Conservation (phyloP, 2,888 invertebrate species). For the Heteropelma amictum region DNA sequence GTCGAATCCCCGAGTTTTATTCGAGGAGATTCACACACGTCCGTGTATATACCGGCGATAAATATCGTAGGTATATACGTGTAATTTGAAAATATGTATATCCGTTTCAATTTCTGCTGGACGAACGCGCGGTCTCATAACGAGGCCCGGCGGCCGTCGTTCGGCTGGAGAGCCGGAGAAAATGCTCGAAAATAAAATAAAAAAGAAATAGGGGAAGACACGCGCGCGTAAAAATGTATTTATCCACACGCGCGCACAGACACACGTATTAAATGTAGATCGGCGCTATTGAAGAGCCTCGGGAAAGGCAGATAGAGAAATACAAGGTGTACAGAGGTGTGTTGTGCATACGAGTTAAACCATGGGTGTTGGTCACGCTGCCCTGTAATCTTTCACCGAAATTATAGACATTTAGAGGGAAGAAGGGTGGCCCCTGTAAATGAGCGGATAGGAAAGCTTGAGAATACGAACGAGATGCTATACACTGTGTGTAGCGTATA, state of each 20-base stretch:
- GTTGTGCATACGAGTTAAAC: constrained; percentile 50
- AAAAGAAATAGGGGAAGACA: constrained; percentile 37
- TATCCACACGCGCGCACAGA: neutral
- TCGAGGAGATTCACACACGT: neutral
- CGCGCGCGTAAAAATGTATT: constrained; percentile 24
- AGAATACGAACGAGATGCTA: constrained; percentile 58
- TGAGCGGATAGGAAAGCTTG: constrained; percentile 74
- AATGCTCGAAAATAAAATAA: neutral
- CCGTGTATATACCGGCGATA: no score
- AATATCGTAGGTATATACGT: no score
- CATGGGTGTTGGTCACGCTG: constrained; percentile 69
- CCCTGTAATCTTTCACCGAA: constrained; percentile 75
- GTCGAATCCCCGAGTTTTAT: constrained; percentile 17
- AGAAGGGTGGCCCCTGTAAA: constrained; percentile 62
- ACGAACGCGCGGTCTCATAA: constrained; percentile 62
- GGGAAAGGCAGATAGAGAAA: constrained; percentile 48
- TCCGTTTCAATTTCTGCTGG: constrained; percentile 71
- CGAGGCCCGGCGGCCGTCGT: constrained; percentile 57
- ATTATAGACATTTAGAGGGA: constrained; percentile 76
- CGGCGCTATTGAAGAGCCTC: constrained; percentile 21
- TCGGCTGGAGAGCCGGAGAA: neutral
- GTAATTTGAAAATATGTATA: constrained; percentile 21
- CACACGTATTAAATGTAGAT: neutral
- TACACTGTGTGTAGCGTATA: no score
- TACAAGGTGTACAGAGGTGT: constrained; percentile 1